Evolutionary conservation across 2,113 vertebrate genomes (phyloP), one percentile per base, ranked within the genome.

Genomic region (Gavia stellata): DNA sequence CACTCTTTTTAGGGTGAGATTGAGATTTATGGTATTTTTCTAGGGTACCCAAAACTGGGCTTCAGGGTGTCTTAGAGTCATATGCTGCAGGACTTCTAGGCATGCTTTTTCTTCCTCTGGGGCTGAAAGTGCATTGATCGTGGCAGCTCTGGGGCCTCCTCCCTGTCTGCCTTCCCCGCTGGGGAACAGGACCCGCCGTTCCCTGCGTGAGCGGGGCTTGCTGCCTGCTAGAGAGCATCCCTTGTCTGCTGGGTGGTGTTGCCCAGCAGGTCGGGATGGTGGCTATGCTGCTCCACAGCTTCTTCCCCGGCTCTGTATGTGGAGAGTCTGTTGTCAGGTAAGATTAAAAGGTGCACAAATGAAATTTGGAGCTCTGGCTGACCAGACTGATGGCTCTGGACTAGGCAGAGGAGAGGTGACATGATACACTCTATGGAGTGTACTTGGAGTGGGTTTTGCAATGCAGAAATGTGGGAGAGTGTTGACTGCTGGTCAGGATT

Each of bases 91-190:
- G 63, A 73, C 28, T 12, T 34, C 3, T 4, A 34, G 14, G 3
- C 36, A 15, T 11, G 6, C 5, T 66, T 62, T 63, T 55, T 13
- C 4, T 14, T 50, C 14, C 10, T 47, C 10, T 38, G 29, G 26
- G 50, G 28, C 21, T 83, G 20, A 6, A 58, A 44, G 11, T 2
- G 6, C 26, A 20, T 14, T 0, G 7, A 5, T 9, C 1, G 0
- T 13, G 3, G 23, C 42, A 68, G 72, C 44, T 63, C 53, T 4
- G 6, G 36, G 47, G 17, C 16, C 10, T 38, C n/a, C 5, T 15
- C 18, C 50, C 18, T 7, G 24, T 13, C 26, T 89, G 40, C 28
- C 36, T 18, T 6, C 15, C 28, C 20, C 28, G 13, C 6, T 2
- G 12, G 38, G 26, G 24, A 36, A 0, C 28, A 3, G 4, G 45